Evolutionary conservation across 2,797 vertebrate species (phyloP).

Genomic region (Gouania willdenowi): DNA sequence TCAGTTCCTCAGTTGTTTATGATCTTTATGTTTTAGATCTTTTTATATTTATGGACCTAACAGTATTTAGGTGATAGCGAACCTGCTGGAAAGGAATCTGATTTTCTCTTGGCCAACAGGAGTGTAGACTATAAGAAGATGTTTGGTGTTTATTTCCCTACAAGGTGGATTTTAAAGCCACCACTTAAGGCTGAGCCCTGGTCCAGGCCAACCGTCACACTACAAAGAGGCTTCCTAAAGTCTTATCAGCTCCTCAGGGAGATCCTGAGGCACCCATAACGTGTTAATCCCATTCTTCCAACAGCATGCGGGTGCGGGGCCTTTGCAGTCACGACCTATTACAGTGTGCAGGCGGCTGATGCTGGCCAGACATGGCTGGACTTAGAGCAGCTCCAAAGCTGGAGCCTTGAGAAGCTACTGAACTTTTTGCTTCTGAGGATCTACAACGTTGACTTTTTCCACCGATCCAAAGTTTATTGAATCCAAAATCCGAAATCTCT

Average conservation of each 20-base stretch:
- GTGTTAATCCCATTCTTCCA: conserved; percentile 65
- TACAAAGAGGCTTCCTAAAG: conserved; percentile 20
- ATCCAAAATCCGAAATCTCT: too few species aligned
- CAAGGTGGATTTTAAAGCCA: neutral
- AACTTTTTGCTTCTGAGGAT: too few species aligned
- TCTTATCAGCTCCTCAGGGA: conserved; percentile 63
- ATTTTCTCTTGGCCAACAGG: too few species aligned
- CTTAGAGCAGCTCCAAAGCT: conserved; percentile 40
- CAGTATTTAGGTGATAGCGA: too few species aligned
- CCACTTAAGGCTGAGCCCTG: conserved; percentile 6
- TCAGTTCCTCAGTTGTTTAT: too few species aligned
- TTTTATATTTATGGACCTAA: too few species aligned
- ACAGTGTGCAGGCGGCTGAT: conserved; percentile 42
- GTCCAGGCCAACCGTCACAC: conserved; percentile 31
- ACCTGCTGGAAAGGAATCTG: too few species aligned
- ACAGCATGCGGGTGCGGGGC: conserved; percentile 35
- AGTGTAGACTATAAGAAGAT: too few species aligned
- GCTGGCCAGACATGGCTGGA: conserved; percentile 53
- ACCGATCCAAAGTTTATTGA: too few species aligned
- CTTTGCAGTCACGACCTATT: conserved; percentile 66
- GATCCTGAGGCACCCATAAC: conserved; percentile 34
- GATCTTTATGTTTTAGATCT: too few species aligned
- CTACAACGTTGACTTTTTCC: too few species aligned
- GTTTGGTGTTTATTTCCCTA: neutral
- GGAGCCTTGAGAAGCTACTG: conserved; percentile 36